Conservation (phyloP, 2,888 invertebrate species). For the Anthrax anthrax region DNA sequence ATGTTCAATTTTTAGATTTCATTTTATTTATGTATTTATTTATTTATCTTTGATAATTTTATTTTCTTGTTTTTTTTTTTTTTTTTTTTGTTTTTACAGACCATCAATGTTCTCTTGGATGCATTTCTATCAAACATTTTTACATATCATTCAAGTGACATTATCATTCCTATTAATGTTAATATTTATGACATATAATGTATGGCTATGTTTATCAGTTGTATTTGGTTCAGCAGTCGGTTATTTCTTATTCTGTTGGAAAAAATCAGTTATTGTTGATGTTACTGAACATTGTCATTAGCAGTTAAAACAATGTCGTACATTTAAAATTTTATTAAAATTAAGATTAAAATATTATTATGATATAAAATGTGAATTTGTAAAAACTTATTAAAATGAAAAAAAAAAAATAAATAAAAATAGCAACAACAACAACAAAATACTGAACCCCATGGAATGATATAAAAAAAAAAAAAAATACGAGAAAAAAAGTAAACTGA, state of each 20-base stretch:
- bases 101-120: conserved; percentile 70
- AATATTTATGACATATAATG: conserved; percentile 95
- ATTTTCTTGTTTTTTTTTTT: not conserved
- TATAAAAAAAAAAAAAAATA: too few relatives aligned
- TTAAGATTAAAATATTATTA: conserved; percentile 25
- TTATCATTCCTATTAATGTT: conserved; percentile 89
- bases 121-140: conserved; percentile 73
- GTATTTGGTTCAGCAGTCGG: conserved; percentile 80
- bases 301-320: conserved; percentile 25
- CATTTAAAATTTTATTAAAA: conserved; percentile 23
- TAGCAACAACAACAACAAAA: not conserved
- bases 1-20: too few relatives aligned
- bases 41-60: not conserved
- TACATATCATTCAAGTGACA: conserved; percentile 81
- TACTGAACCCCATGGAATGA: not conserved
- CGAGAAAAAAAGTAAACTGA: too few relatives aligned
- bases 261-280: conserved; percentile 83
- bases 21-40: too few relatives aligned
- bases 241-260: conserved; percentile 93
- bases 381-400: conserved; percentile 15
- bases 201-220: conserved; percentile 82
- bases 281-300: conserved; percentile 93
- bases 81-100: conserved; percentile 37
- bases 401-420: too few relatives aligned
- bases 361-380: conserved; percentile 25